phyloP scores from a whole-genome alignment of 2,113 vertebrate genomes.

The Ranitomeya imitator region DNA sequence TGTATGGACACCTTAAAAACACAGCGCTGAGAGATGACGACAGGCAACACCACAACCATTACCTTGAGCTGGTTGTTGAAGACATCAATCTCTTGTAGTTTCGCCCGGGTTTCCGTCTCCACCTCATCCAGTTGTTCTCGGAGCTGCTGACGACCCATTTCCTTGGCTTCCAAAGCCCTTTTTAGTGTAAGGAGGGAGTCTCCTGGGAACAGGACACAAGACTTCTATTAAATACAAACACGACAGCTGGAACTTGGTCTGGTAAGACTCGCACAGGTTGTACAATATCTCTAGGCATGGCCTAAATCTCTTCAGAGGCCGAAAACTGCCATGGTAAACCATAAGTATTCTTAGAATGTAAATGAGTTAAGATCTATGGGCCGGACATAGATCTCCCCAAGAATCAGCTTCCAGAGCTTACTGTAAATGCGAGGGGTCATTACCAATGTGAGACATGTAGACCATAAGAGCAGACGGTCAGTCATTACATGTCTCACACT shows the following conservation, averaged over 20 bases:
- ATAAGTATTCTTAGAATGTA: no score
- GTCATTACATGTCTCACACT: no score
- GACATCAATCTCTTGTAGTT: constrained; percentile 94
- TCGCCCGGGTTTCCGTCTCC: constrained; percentile 92
- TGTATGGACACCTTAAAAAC: not conserved
- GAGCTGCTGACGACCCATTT: constrained; percentile 84
- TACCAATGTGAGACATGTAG: no score
- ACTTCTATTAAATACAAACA: not conserved
- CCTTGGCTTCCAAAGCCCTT: constrained; percentile 91
- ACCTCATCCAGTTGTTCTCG: constrained; percentile 90
- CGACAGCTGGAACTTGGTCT: not conserved
- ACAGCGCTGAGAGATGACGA: not conserved
- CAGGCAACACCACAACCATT: constrained; percentile 55
- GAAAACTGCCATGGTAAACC: no score
- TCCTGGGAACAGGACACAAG: constrained; percentile 69
- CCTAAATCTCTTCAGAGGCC: no score
- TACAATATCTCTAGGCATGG: no score
- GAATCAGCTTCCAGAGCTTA: no score
- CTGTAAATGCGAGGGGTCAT: no score
- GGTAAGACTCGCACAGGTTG: no score
- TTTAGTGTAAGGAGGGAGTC: constrained; percentile 91
- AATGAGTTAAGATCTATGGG: no score
- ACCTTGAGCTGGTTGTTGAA: constrained; percentile 99
- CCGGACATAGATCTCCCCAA: no score
- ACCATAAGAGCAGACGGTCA: no score